Base-by-base conservation (phyloP, 1,140 invertebrate species). In the Leptinotarsa undecemlineata region DNA sequence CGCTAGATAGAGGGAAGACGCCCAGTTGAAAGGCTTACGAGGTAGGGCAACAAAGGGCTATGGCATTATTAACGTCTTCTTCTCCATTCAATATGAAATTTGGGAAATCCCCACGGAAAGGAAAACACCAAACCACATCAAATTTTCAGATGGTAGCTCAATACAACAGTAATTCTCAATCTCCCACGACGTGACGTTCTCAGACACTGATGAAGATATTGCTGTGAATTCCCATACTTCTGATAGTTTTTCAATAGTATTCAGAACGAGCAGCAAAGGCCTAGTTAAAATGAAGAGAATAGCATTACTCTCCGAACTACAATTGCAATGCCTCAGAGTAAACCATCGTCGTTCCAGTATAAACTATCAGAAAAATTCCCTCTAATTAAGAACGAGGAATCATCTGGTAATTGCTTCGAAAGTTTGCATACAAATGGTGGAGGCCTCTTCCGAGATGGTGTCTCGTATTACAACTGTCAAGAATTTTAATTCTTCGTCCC, bases 401-500 rank as follows among this genome's bases (percentile, higher is more conserved):
- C 61, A 72, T 62, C 57, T 48, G 48, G 21, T 71, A 71, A 71
- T 42, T 64, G 62, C 71, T 20, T 42, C 33, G 33, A 72, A 72
- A 72, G 61, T 72, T 72, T 72, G 71, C 71, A 72, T 72, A 72
- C n/a, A 61, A 72, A 72, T 64, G 71, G 60, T 67, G 33, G 17
- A 19, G 72, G 51, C 4, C 51, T 57, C 15, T 57, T 17, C 63
- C 57, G 72, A 75, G 51, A 76, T 67, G 63, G 71, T 73, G 73
- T 77, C 69, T 77, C 69, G 42, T 74, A 71, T 71, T 77, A 74
- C 73, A 76, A 76, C 67, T 71, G 72, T 68, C 72, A 74, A 74
- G 72, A 76, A 76, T 76, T 74, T 76, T 76, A 76, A 76, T 76
- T 76, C 74, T 68, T 68, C 61, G 57, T 74, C 67, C 72, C 23